phyloP scores from a whole-genome alignment of 2,888 invertebrate species.

The Pristionchus exspectatus region DNA sequence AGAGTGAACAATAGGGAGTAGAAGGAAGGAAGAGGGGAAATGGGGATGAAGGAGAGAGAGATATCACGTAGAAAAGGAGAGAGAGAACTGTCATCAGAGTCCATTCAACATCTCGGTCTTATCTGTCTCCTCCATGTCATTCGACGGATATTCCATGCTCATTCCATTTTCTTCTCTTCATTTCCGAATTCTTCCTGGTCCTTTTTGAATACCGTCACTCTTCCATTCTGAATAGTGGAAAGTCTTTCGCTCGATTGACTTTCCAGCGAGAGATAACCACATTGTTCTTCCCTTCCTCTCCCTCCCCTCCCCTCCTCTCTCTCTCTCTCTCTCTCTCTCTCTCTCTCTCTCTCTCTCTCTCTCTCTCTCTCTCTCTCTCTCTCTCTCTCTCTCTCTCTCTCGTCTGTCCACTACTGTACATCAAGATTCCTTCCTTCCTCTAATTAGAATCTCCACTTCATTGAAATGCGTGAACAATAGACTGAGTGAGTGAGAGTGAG shows the following conservation, averaged over 20 bases:
- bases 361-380: not conserved
- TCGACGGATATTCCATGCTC: not conserved
- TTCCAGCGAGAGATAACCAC: not conserved
- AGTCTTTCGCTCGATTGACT: conserved; percentile 4
- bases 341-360: not conserved
- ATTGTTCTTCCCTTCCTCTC: not conserved
- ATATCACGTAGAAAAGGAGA: not conserved
- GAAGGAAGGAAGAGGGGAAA: not conserved
- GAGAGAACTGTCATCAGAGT: not conserved
- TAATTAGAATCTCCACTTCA: conserved; percentile 19
- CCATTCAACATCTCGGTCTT: conserved; percentile 8
- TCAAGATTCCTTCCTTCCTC: conserved; percentile 24
- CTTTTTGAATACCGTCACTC: not conserved
- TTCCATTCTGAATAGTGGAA: not conserved
- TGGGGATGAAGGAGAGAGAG: not conserved
- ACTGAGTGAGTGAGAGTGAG: not conserved
- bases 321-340: not conserved
- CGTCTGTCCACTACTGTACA: conserved; percentile 26
- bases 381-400: not conserved
- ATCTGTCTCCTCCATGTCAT: not conserved
- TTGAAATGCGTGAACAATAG: conserved; percentile 29
- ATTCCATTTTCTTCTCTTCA: not conserved
- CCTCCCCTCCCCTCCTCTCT: not conserved
- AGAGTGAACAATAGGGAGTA: conserved; percentile 36
- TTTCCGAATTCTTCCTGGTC: not conserved